Base-by-base conservation (phyloP, 2,888 invertebrate genomes). In the Drosophila yooni region DNA sequence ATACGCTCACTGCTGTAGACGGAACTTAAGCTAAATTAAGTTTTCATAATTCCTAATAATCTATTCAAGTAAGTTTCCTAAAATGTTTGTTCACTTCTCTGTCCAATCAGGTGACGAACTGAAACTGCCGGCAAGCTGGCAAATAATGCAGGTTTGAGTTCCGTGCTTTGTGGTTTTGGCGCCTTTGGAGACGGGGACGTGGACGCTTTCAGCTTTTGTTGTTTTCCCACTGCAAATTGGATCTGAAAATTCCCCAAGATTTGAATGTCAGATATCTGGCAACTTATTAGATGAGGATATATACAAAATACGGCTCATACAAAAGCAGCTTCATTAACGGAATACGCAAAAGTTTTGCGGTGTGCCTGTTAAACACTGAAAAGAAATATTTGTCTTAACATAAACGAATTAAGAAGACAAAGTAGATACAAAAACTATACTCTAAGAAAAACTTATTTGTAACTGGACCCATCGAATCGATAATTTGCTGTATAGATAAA, bases 1-100 rank as follows among this genome's bases (percentile, higher is more conserved):
- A 61, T 71, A 65, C 76, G 48, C 65, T 53, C 31, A 46, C 64
- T 58, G 56, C 50, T 61, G 62, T 60, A 68, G 63, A 34, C 70
- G 29, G 70, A 78, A 79, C 78, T 79, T 85, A 72, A 85, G 86
- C 83, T 83, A 88, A 91, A 90, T 89, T 91, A 91, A 91, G 91
- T 90, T 91, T 83, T 79, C 81, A 86, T 91, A 90, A 90, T 91
- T 91, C 91, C 88, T 82, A 91, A 91, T 90, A 90, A 91, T 91
- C 90, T 83, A 91, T 91, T 91, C 86, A 84, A 73, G 56, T 74
- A 91, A 91, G 81, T 89, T 89, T 82, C 80, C 76, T 66, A 74
- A 79, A 85, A 84, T 84, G 76, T 81, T 90, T 91, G 90, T 74
- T 87, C 79, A 87, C 78, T 91, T 89, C 68, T 34, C 77, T 66